phyloP scores from a whole-genome alignment of 2,888 invertebrate genomes.

The Parasteatoda lunata region DNA sequence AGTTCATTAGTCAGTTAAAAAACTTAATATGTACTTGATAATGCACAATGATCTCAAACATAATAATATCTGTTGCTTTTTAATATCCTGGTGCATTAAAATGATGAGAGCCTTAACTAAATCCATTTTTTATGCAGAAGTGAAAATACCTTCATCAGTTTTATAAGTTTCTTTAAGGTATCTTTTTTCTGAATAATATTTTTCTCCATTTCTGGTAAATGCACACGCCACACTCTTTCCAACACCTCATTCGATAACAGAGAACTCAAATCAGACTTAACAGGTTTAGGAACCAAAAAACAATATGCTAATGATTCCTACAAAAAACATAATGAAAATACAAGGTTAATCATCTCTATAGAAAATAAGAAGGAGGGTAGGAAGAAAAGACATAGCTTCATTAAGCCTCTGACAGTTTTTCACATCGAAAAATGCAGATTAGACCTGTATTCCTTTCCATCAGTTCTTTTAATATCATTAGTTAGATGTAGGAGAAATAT shows the following conservation, averaged over 20 bases:
- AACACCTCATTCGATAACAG: neutral
- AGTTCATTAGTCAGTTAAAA: no score
- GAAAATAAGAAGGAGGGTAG: neutral
- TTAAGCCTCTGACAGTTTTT: neutral
- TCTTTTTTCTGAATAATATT: constrained; percentile 33
- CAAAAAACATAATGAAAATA: neutral
- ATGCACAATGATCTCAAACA: neutral
- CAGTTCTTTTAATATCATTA: no score
- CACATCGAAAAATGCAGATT: no score
- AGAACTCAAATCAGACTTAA: constrained; percentile 22
- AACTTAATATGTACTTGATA: no score
- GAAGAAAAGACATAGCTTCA: neutral
- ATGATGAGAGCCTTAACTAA: neutral
- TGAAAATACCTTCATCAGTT: constrained; percentile 67
- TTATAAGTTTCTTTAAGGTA: constrained; percentile 60
- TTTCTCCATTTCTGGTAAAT: constrained; percentile 68
- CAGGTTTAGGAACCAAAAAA: constrained; percentile 54
- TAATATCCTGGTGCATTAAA: neutral
- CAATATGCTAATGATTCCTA: constrained; percentile 15
- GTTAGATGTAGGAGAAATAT: no score
- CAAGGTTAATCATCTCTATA: neutral
- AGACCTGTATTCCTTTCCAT: no score
- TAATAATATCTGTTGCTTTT: neutral
- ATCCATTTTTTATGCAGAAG: no score
- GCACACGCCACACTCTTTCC: constrained; percentile 55